Percentiles rank a stretch among this genome's conserved stretches.
phyloP scores from a whole-genome alignment of 2,113 vertebrate species.

The Antechinus flavipes region DNA sequence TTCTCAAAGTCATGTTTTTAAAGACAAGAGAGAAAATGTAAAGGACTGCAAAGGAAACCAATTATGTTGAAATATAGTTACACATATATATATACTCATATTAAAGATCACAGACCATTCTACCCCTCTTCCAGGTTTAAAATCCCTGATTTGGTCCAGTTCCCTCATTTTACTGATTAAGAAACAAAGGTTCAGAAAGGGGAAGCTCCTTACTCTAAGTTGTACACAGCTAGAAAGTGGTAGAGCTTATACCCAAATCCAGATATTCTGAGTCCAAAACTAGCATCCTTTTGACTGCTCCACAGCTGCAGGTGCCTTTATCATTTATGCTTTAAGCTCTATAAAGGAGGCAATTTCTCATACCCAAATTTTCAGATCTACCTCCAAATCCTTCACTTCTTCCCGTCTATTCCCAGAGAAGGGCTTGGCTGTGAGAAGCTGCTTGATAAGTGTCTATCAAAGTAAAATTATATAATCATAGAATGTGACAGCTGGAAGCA shows the following conservation, averaged over 20 bases:
- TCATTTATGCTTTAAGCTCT: neutral
- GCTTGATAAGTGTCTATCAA: neutral
- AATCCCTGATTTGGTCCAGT: neutral
- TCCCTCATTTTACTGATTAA: neutral
- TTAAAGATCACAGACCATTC: too few species aligned
- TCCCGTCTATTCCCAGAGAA: neutral
- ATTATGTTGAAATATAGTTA: neutral
- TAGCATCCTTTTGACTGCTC: neutral
- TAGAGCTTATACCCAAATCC: neutral
- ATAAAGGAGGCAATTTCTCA: neutral
- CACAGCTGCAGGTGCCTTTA: neutral
- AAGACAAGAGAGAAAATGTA: neutral
- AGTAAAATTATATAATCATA: neutral
- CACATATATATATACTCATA: too few species aligned
- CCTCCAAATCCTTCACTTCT: neutral
- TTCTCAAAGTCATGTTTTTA: neutral
- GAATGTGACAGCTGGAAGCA: neutral
- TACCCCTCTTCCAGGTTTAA: neutral
- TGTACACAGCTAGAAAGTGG: neutral
- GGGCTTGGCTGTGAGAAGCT: neutral
- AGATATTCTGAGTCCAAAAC: neutral
- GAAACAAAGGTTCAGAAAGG: neutral
- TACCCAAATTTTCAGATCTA: neutral
- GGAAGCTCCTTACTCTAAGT: neutral
- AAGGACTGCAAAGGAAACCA: neutral